A percentile compares a stretch with the other conserved stretches of the same genome.
Conservation (phyloP, 2,113 vertebrate genomes). For the Oostethus manadensis region DNA sequence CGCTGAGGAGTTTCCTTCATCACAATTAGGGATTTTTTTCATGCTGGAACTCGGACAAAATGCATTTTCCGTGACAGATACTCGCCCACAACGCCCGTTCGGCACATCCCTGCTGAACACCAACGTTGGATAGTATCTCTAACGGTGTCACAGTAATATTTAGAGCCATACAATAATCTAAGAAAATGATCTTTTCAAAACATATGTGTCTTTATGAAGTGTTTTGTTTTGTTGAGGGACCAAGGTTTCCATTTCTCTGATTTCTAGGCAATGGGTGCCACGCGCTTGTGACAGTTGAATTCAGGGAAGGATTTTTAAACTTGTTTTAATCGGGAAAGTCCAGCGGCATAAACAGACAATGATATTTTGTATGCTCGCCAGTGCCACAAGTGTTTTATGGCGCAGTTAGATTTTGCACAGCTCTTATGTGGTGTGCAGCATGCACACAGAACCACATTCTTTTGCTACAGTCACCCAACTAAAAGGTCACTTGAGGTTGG, state of each 20-base stretch:
- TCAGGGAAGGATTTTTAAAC: slow-evolving; percentile 19
- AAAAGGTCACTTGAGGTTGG: slow-evolving; percentile 42
- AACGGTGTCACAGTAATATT: too few relatives aligned
- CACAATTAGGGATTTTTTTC: too few relatives aligned
- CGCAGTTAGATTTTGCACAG: slow-evolving; percentile 24
- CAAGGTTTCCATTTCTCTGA: slow-evolving; percentile 5
- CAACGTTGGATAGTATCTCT: too few relatives aligned
- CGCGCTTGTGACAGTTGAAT: slow-evolving; percentile 14
- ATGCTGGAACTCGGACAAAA: too few relatives aligned
- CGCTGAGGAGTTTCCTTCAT: too few relatives aligned
- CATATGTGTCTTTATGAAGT: too few relatives aligned
- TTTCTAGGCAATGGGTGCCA: slow-evolving; percentile 8
- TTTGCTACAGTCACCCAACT: slow-evolving; percentile 26
- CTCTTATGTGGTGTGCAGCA: slow-evolving; percentile 12
- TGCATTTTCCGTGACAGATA: too few relatives aligned
- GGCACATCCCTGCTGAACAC: too few relatives aligned
- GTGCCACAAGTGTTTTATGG: slow-evolving; percentile 24
- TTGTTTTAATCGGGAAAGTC: slow-evolving; percentile 40
- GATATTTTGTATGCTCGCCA: slow-evolving; percentile 19
- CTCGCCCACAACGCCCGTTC: too few relatives aligned
- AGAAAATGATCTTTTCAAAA: too few relatives aligned
- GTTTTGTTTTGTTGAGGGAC: not conserved
- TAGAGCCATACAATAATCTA: too few relatives aligned
- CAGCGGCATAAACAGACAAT: slow-evolving; percentile 33
- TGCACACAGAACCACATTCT: slow-evolving; percentile 13